A percentile compares a stretch with the other conserved stretches of the same genome.
Conservation (phyloP, 2,113 vertebrate species). For the Grallaria varia region DNA sequence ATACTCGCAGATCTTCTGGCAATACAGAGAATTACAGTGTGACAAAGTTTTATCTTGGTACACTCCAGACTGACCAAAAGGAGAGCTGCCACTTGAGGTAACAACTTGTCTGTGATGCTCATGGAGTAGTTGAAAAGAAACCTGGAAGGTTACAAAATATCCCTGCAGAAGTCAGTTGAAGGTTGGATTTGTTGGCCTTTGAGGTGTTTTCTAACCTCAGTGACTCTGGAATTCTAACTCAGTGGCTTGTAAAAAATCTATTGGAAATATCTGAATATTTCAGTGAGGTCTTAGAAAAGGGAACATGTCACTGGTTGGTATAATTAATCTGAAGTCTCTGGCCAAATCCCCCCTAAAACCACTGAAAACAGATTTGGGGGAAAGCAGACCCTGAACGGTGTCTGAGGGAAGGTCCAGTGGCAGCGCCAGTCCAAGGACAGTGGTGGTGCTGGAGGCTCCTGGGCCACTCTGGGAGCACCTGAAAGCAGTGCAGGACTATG, state of each 20-base stretch:
- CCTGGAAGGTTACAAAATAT: fast-evolving
- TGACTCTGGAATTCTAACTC: background rate
- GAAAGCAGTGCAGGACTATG: fast-evolving
- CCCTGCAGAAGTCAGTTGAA: background rate
- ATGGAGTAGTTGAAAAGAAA: fast-evolving
- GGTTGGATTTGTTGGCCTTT: fast-evolving
- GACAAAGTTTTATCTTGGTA: background rate
- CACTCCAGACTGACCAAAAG: background rate
- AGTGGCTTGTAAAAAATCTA: fast-evolving
- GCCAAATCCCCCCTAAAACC: background rate
- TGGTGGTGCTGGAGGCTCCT: background rate
- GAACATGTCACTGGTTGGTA: fast-evolving
- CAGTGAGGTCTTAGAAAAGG: background rate
- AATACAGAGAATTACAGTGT: background rate
- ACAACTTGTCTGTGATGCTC: background rate
- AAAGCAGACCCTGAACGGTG: no score
- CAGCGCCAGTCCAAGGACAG: fast-evolving
- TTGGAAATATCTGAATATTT: fast-evolving
- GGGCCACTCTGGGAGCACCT: background rate
- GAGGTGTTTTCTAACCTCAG: background rate
- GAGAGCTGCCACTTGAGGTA: fast-evolving
- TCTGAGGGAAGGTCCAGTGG: fast-evolving
- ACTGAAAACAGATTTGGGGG: no score
- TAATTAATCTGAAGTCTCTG: fast-evolving
- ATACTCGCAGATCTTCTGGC: background rate